Conservation (phyloP, 2,113 vertebrate species). For the Narcine bancroftii region DNA sequence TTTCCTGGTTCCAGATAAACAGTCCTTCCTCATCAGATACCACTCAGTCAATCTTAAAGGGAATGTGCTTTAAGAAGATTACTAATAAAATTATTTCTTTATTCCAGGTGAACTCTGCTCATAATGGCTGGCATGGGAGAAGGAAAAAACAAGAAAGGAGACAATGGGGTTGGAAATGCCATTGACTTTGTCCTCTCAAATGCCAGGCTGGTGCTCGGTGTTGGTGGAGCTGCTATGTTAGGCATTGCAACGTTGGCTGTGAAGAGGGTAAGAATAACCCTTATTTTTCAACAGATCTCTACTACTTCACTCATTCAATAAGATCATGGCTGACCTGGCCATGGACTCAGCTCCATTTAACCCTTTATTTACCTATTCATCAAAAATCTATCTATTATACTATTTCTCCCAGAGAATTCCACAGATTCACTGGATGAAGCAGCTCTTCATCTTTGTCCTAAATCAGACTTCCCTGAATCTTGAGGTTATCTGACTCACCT, state of each 20-base stretch:
- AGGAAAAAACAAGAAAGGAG: constrained; percentile 83
- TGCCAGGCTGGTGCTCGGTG: constrained; percentile 89
- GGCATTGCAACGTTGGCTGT: constrained; percentile 91
- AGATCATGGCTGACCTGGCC: too few species aligned
- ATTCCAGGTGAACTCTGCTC: constrained; percentile 38
- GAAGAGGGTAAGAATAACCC: constrained; percentile 70
- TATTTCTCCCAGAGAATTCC: too few species aligned
- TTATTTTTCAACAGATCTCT: neutral
- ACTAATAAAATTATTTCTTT: neutral
- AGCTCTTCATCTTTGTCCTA: too few species aligned
- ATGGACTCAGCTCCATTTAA: too few species aligned
- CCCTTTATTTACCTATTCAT: too few species aligned
- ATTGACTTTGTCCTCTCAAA: constrained; percentile 95
- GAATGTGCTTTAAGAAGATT: neutral
- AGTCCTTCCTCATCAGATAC: neutral
- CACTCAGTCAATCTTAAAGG: neutral
- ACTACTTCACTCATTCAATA: too few species aligned
- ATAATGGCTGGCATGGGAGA: constrained; percentile 82
- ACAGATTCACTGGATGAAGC: too few species aligned
- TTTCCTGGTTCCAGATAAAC: neutral
- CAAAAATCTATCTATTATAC: too few species aligned
- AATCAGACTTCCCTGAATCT: too few species aligned
- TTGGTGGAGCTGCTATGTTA: constrained; percentile 91
- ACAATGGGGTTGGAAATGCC: constrained; percentile 87
- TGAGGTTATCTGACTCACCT: too few species aligned